Evolutionary conservation across 2,113 vertebrate genomes (phyloP), one percentile per base, ranked within the genome.

Genomic region (Apodemus sylvaticus): DNA sequence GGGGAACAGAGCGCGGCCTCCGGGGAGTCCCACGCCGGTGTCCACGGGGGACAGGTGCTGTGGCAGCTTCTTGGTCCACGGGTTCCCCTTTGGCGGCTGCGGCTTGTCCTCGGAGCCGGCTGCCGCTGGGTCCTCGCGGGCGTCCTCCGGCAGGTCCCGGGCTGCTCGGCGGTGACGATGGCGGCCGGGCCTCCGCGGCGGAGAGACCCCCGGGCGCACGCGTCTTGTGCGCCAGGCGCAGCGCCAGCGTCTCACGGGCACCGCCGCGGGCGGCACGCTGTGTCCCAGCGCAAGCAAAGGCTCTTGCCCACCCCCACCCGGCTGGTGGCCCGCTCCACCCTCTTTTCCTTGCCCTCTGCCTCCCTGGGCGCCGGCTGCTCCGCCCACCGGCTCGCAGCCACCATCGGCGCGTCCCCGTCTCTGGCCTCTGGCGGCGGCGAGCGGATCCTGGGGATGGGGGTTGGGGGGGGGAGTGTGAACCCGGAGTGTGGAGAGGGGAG

Each of bases 51-150:
- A 93, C 39, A 97, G 78, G 93, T 97, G 97, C 94, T 97, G 91
- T 86, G 74, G 98, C 78, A 29, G 99, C 97, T 98, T 99, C 96
- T 98, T 99, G 64, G 98, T 99, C 99, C 99, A 99, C 9, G 99
- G 98, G 98, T 99, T 99, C 77, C 99, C 98, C 98, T 98, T 99
- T 0, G 98, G 99, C 36, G 98, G 99, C 26, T 73, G 90, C 64
- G 79, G 6, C 98, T 98, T 96, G 96, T 96, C 92, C 83, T 91
- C 90, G 1, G 83, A 97, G 97, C 98, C 95, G 58, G 97, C 45
- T 91, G 93, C 94, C 97, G 97, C 77, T 94, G 78, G 70, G 58
- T 98, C 98, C 76, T 97, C 96, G 64, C 36, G 64, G 90, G 93
- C 60, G 55, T 95, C 93, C 88, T 92, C 83, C 16, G 62, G 42